Conservation (phyloP, 2,888 invertebrate genomes). For the Scaeva pyrastri region DNA sequence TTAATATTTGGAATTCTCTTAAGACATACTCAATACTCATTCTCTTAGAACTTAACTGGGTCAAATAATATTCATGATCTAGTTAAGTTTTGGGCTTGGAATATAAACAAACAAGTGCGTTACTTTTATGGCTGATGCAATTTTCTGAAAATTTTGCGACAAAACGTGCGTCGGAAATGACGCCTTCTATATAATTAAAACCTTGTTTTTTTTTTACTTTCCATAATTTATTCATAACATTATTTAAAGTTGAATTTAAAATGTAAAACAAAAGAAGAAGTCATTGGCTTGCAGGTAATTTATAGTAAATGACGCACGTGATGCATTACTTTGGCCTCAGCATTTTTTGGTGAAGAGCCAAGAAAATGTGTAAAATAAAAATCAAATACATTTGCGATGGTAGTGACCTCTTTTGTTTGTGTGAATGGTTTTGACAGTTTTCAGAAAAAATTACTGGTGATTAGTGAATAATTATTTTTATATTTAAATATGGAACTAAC, state of each 20-base stretch:
- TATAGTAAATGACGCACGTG: background rate
- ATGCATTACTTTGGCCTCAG: slow-evolving; percentile 45
- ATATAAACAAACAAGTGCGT: background rate
- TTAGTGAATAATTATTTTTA: too few species aligned
- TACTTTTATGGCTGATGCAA: slow-evolving; percentile 62
- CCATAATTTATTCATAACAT: background rate
- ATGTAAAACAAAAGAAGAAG: background rate
- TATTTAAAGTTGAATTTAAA: too few species aligned
- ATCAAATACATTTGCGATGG: background rate
- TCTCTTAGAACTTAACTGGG: slow-evolving; percentile 29
- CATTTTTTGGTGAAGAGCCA: slow-evolving; percentile 46
- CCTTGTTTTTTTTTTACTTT: background rate
- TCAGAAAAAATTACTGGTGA: background rate
- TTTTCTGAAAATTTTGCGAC: slow-evolving; percentile 18
- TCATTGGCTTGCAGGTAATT: slow-evolving; percentile 11
- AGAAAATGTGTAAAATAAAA: background rate
- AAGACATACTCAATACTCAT: background rate
- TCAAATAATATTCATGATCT: slow-evolving; percentile 26
- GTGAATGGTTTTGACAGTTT: background rate
- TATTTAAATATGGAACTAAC: too few species aligned
- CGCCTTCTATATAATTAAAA: background rate
- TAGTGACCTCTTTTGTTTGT: slow-evolving; percentile 15
- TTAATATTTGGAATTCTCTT: slow-evolving; percentile 22
- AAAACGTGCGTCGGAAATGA: background rate
- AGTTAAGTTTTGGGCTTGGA: slow-evolving; percentile 1